Base-by-base conservation (phyloP, 1,140 invertebrate genomes). In the Chironomus striatipennis region DNA sequence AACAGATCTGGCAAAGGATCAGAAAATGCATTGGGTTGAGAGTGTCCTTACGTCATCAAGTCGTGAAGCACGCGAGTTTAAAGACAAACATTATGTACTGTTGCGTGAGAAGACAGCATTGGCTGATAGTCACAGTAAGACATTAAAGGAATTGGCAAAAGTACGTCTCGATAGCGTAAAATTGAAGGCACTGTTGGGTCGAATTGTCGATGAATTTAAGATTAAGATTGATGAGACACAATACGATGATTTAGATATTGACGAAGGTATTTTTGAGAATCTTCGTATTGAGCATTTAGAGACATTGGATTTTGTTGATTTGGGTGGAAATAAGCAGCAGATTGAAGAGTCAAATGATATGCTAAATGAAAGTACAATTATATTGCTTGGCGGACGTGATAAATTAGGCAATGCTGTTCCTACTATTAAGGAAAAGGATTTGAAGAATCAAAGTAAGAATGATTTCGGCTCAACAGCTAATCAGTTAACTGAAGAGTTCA, bases 21-120 rank as follows among this genome's bases (percentile, higher is more conserved):
- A 82, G 65, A 79, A 76, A 0, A 79, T 80, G 7, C 77, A 77
- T 64, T 82, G 81, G 81, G 76, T 83, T 20, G 80, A 82, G 76
- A 81, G 80, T n/a, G 80, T 82, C 77, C 74, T 82, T 74, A 78
- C 78, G 76, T 5, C 65, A 70, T 10, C 65, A 7, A 70, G 8
- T 70, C n/a, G 18, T 18, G 65, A 70, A 20, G 9, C 65, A 1
- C 65, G 65, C 5, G 17, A 70, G 9, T 70, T 70, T 0, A n/a
- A 70, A 18, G 65, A 70, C 1, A 70, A 21, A 21, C 0, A 20
- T 70, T 70, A 70, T 70, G 65, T 21, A 9, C 10, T 70, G 17
- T 9, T 70, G n/a, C 17, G 17, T 70, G 17, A 70, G 65, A 70
- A 70, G 18, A 70, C 17, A 5, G n/a, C 18, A 70, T 18, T 70